Base-by-base conservation (phyloP, 92 coral and sea anemone species). In the Parazoanthus darwini region DNA sequence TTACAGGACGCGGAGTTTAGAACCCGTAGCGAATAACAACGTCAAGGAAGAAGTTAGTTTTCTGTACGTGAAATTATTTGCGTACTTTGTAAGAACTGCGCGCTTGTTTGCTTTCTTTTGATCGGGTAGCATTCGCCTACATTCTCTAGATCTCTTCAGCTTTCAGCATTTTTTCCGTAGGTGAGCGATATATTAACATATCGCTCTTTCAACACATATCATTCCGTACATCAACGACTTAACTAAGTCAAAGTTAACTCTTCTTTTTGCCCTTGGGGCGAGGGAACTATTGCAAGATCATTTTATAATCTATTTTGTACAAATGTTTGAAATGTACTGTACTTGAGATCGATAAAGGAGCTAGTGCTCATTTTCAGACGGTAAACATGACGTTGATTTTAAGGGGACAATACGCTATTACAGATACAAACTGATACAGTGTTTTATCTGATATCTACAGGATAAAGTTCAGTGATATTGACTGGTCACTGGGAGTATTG, bases 11-110 rank as follows among this genome's bases (percentile, higher is more conserved):
- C 18, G 80, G 3, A 76, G 20, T 76, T 35, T 20, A 74, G 13
- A 74, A 13, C 23, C 46, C 3, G 51, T 4, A 39, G 80, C 44
- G 3, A 20, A 76, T 22, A 6, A 15, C 20, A 74, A 39, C 48
- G 33, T 22, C 80, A 76, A 39, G 13, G 48, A 76, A 76, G 1
- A 51, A 39, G 80, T 76, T 48, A 48, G 1, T 48, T 76, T 39
- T 76, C 80, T 76, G 80, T 76, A 76, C 80, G 80, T 76, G 80
- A 38, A 18, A 76, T 22, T 38, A 76, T 76, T 39, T 76, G 13
- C 5, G 54, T 54, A 76, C n/a, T 33, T 33, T 72, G 2, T 33
- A 26, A 72, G 37, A 71, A 71, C 1, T 71, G 15, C 36, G 39
- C 50, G 48, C 9, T 74, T 76, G 6, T 76, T 39, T 11, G 11